These are phyloP conservation scores for Trichogramma evanescens DNA, from an alignment of 2,888 invertebrate species.

Conservation along the genomic window DNA sequence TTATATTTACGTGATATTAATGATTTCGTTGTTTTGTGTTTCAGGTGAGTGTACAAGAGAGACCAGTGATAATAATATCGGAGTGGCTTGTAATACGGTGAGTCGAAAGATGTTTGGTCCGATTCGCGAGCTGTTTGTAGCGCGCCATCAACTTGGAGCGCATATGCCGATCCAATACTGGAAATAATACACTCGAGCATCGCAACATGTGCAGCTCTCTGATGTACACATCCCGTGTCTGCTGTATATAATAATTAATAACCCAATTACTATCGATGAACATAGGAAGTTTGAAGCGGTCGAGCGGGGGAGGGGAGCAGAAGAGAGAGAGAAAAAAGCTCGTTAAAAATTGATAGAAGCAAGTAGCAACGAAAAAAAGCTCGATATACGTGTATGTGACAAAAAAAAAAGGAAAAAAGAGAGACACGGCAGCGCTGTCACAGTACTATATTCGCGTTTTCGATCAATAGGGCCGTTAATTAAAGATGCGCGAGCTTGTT, in stretches of 20 bases:
- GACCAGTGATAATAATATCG: too few relatives aligned
- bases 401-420: constrained; percentile 4
- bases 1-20: too few relatives aligned
- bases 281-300: background rate
- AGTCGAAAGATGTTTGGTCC: too few relatives aligned
- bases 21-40: too few relatives aligned
- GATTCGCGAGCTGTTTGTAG: too few relatives aligned
- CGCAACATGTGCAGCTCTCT: too few relatives aligned
- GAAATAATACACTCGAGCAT: too few relatives aligned
- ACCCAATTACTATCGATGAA: constrained; percentile 34
- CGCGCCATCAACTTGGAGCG: too few relatives aligned
- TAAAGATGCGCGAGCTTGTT: constrained; percentile 7
- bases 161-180: too few relatives aligned
- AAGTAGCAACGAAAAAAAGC: constrained; percentile 25
- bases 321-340: constrained; percentile 18
- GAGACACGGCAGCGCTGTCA: constrained; percentile 1
- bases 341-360: constrained; percentile 26
- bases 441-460: background rate
- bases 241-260: constrained; percentile 36
- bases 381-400: constrained; percentile 6
- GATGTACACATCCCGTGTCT: background rate
- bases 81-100: too few relatives aligned
- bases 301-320: constrained; percentile 20
- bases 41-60: too few relatives aligned
- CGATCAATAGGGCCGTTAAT: constrained; percentile 18